Percentiles rank a stretch among this genome's conserved stretches.
Conservation (phyloP, 2,797 vertebrate genomes). For the Tachyglossus aculeatus region DNA sequence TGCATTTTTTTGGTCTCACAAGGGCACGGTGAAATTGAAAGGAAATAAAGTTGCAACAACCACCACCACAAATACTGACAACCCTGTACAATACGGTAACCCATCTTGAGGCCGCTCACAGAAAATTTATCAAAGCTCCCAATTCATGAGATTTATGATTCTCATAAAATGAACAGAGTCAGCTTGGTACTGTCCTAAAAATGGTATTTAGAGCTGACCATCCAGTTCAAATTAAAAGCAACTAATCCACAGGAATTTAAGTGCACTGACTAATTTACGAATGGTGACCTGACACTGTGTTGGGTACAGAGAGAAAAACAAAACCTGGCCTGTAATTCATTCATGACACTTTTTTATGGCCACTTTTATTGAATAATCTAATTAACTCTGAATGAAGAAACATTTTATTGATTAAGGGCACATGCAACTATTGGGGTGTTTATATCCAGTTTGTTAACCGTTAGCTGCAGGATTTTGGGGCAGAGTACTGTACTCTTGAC, state of each 20-base stretch:
- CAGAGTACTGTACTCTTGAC: neutral
- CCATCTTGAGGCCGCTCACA: conserved; percentile 4
- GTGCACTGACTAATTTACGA: conserved; percentile 45
- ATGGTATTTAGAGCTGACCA: conserved; percentile 46
- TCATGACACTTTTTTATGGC: conserved; percentile 50
- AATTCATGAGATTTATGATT: conserved; percentile 14
- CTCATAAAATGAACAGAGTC: conserved; percentile 18
- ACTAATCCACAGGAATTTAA: conserved; percentile 57
- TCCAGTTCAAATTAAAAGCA: conserved; percentile 53
- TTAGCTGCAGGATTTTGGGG: conserved; percentile 12
- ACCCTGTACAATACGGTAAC: neutral
- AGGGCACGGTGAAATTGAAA: conserved; percentile 15
- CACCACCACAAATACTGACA: neutral
- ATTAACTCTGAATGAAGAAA: conserved; percentile 57
- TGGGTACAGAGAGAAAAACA: conserved; percentile 32
- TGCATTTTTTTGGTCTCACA: conserved; percentile 21
- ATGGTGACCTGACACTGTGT: conserved; percentile 41
- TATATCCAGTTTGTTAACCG: conserved; percentile 2
- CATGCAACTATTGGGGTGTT: neutral
- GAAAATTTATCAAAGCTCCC: conserved; percentile 12
- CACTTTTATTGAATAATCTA: conserved; percentile 63
- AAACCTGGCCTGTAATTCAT: conserved; percentile 50
- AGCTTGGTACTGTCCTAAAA: conserved; percentile 39
- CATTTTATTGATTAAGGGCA: conserved; percentile 53
- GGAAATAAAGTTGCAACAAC: conserved; percentile 38